Conservation (phyloP, 2,797 vertebrate genomes). For the Argyrosomus regius region DNA sequence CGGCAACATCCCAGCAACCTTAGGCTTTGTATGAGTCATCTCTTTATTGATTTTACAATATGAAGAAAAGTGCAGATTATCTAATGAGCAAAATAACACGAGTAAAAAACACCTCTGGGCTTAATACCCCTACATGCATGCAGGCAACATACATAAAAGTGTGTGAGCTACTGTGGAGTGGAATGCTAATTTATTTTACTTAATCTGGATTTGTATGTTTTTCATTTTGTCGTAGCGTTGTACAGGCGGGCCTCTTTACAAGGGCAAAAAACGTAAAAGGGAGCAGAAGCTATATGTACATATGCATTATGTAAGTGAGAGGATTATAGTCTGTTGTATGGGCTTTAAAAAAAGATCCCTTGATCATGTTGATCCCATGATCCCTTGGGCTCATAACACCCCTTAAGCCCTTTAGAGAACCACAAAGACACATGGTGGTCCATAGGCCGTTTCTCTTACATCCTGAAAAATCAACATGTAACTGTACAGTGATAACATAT, state of each 20-base stretch:
- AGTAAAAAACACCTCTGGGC: not conserved
- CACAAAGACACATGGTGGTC: slow-evolving; percentile 41
- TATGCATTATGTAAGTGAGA: slow-evolving; percentile 36
- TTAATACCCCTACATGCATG: not conserved
- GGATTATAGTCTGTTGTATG: slow-evolving; percentile 42
- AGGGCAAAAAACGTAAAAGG: slow-evolving; percentile 1
- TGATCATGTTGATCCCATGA: slow-evolving; percentile 46
- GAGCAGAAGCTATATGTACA: slow-evolving; percentile 19
- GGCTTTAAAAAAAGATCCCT: slow-evolving; percentile 31
- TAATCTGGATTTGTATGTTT: slow-evolving; percentile 52
- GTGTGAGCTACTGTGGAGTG: slow-evolving; percentile 15
- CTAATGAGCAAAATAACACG: not conserved
- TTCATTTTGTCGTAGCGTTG: slow-evolving; percentile 19
- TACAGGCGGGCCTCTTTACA: slow-evolving; percentile 10
- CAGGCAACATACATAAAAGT: not conserved
- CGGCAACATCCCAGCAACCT: not conserved
- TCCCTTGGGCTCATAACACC: slow-evolving; percentile 34
- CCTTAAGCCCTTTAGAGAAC: slow-evolving; percentile 37
- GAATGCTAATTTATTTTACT: slow-evolving; percentile 19
- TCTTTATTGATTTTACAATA: not conserved
- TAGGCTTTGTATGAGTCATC: not conserved
- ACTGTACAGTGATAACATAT: not conserved
- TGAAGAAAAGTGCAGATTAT: not conserved
- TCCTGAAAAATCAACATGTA: not conserved
- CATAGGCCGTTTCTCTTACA: slow-evolving; percentile 19